Conservation (phyloP, 2,113 vertebrate genomes). For the Nestor notabilis region DNA sequence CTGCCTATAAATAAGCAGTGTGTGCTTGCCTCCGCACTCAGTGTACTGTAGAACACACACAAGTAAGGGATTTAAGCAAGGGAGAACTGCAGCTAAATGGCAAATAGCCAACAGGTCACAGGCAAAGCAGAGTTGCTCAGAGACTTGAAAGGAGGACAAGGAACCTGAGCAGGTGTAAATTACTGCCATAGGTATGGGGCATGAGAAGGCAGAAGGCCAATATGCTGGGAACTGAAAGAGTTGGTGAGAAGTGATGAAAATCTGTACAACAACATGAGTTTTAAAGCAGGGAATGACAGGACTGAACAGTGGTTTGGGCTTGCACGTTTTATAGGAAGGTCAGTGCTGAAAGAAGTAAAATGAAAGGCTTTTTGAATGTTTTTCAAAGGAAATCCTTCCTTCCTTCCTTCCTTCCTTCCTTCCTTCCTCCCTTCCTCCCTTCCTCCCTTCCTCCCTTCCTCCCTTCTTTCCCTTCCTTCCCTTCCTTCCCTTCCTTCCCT, state of each 20-base stretch:
- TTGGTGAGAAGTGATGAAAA: not conserved
- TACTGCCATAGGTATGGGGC: not conserved
- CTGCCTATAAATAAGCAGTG: not conserved
- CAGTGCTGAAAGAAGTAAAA: not conserved
- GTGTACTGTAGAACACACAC: not conserved
- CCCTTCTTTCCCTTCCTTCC: no score
- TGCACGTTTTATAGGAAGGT: not conserved
- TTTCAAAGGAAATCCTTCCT: not conserved
- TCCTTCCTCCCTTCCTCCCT: not conserved
- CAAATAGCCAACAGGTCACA: not conserved
- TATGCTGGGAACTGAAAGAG: not conserved
- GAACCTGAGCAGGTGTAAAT: not conserved
- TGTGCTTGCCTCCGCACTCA: fast-evolving
- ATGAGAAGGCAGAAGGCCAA: not conserved
- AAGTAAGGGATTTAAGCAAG: not conserved
- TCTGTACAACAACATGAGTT: not conserved
- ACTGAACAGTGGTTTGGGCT: not conserved
- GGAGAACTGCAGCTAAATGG: not conserved
- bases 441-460: not conserved
- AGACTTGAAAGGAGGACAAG: not conserved
- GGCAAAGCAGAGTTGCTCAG: not conserved
- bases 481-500: not conserved
- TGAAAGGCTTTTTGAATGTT: not conserved
- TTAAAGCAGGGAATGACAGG: not conserved
- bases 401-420: not conserved